These are phyloP conservation scores for Entomobrya multifasciata DNA, from an alignment of 2,888 invertebrate genomes.

Conservation along the genomic window DNA sequence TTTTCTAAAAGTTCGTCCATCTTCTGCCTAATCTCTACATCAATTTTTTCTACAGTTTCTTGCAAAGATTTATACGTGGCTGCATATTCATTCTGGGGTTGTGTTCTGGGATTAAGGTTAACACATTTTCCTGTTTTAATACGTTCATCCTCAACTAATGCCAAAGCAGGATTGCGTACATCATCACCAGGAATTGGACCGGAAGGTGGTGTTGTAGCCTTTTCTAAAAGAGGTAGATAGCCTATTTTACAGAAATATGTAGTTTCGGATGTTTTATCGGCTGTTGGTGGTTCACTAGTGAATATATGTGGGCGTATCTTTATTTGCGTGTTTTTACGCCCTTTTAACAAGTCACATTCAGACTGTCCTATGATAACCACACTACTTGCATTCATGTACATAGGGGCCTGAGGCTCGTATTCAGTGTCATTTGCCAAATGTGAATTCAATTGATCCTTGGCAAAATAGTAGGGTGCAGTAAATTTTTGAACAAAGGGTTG, in stretches of 20 bases:
- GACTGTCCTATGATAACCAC: slow-evolving; percentile 66
- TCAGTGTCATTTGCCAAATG: slow-evolving; percentile 2
- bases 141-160: slow-evolving; percentile 49
- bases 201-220: slow-evolving; percentile 28
- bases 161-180: slow-evolving; percentile 43
- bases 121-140: slow-evolving; percentile 48
- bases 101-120: too few species aligned
- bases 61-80: too few species aligned
- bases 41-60: neutral
- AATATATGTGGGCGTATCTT: slow-evolving; percentile 43
- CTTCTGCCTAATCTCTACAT: slow-evolving; percentile 33
- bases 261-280: neutral
- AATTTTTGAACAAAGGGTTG: slow-evolving; percentile 68
- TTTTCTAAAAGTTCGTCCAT: slow-evolving; percentile 17
- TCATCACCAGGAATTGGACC: slow-evolving; percentile 21
- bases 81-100: too few species aligned
- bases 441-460: slow-evolving; percentile 50
- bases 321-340: slow-evolving; percentile 29
- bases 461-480: slow-evolving; percentile 71
- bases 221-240: slow-evolving; percentile 30
- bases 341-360: slow-evolving; percentile 69
- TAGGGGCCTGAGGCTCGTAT: slow-evolving; percentile 27
- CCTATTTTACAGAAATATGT: slow-evolving; percentile 57
- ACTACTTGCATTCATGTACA: slow-evolving; percentile 67
- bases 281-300: neutral